Base-by-base conservation (phyloP, 1,140 invertebrate genomes). In the Pseudachorutes palmiensis region DNA sequence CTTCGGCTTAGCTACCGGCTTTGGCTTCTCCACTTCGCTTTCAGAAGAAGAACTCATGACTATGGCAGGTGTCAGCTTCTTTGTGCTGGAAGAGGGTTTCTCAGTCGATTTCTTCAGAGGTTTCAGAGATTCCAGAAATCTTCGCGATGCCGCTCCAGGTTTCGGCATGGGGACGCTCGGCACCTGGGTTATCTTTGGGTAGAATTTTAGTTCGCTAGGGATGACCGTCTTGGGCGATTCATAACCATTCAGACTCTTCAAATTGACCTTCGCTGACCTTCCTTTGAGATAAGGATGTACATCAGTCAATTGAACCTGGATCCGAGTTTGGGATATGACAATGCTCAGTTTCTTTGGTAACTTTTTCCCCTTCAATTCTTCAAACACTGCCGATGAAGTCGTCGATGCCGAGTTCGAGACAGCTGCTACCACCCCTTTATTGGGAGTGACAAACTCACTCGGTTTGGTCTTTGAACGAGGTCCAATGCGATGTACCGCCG, bases 41-140 rank as follows among this genome's bases (percentile, higher is more conserved):
- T 24, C 24, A 22, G 9, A 14, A 3, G 3, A 3, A 55, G 9
- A 5, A 22, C 51, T 24, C 3, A 26, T 5, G 24, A 19, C 12
- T 3, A 22, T 19, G 5, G 12, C 12, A 5, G 24, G 24, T 5
- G 12, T 26, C 9, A 24, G 9, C 24, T 19, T 3, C 24, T 55
- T 55, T 41, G 36, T n/a, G n/a, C n/a, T 9, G 36, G 36, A 41
- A 41, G 36, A 41, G 9, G 51, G 51, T 24, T 55, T 55, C 14
- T 3, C 5, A 55, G 24, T 55, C 14, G 36, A 12, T 55, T 55
- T 55, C 9, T 14, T 55, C 3, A 55, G 5, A 22, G 51, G 12
- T 55, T 55, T 55, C 9, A 55, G 51, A 26, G 51, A 55, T 55
- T 55, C 51, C 12, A 55, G 24, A 22, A 55, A 55, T 22, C 24